Conservation (phyloP, 2,113 vertebrate genomes). For the Glaucomys volans region DNA sequence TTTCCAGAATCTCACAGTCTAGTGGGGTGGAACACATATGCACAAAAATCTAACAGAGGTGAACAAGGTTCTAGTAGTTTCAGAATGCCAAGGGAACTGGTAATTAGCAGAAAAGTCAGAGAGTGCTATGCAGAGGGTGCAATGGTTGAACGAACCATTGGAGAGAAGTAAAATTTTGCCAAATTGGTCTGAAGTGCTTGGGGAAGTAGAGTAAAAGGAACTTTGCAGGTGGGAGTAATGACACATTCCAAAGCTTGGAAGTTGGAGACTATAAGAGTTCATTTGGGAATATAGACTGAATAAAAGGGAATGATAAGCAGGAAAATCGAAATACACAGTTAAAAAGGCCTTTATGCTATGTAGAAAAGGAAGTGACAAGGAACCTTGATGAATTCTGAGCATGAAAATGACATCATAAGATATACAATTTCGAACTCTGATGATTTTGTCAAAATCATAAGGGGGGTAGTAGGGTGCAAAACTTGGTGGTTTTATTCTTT, state of each 20-base stretch:
- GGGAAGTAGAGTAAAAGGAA: not conserved
- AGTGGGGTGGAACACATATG: not conserved
- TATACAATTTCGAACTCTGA: not conserved
- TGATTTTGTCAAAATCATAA: not conserved
- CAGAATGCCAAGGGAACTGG: not conserved
- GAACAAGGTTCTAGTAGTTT: not conserved
- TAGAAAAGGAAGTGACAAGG: not conserved
- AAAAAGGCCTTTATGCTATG: not conserved
- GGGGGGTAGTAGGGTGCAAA: not conserved
- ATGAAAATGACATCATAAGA: not conserved
- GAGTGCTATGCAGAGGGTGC: not conserved
- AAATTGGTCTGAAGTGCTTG: too few species aligned
- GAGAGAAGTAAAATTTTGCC: not conserved
- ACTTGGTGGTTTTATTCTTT: not conserved
- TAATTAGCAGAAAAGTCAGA: not conserved
- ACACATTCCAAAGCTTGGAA: not conserved
- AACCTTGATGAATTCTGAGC: not conserved
- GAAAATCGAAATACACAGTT: not conserved
- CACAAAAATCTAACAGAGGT: not conserved
- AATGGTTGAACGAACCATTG: not conserved
- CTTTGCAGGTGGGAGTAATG: not conserved
- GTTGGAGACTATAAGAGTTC: not conserved
- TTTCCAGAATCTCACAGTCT: not conserved
- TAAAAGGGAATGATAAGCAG: not conserved
- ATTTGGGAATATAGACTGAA: not conserved